Evolutionary conservation across 2,888 invertebrate species (phyloP), one percentile per base, ranked within the genome.

Genomic region (Prosapia bicincta): DNA sequence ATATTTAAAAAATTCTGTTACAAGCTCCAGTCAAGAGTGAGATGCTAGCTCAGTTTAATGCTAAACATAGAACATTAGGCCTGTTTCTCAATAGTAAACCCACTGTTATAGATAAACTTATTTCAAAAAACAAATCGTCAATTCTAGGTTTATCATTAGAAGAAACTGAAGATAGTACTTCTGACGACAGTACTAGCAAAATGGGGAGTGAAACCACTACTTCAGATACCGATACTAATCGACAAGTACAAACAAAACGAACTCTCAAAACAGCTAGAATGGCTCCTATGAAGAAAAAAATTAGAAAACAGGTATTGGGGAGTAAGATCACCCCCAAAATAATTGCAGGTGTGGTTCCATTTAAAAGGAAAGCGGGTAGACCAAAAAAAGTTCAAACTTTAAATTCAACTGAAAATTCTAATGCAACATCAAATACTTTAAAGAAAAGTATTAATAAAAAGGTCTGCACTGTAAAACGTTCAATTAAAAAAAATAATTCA

Each of bases 31-130:
- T n/a, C 54, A 54, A 54, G 54, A 20, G 54, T 54, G 78, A 75
- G 26, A 74, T 78, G 69, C 78, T 78, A 43, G 68, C 72, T 43
- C 74, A 74, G 54, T 70, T 77, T 24, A 69, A 74, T 67, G 72
- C 78, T 24, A 75, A 78, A 68, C 70, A 76, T 15, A 76, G 70
- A 26, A 66, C 76, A 68, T 66, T 76, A 43, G 54, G 54, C 54
- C 54, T 54, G 20, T 71, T 78, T 69, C 66, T 78, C 13, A 76
- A 71, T 66, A 71, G 71, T 15, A 75, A 78, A 26, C 79, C 80
- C 15, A 79, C 80, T 23, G 71, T 80, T 20, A 79, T 80, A 28
- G 79, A 80, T 66, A 75, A 75, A 32, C 72, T 80, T 25, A 79
- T 80, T 30, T 77, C 72, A 25, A 74, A 75, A 72, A 80, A 79